These are phyloP conservation scores for Microctonus brassicae DNA, from an alignment of 2,888 invertebrate genomes.

Conservation along the genomic window DNA sequence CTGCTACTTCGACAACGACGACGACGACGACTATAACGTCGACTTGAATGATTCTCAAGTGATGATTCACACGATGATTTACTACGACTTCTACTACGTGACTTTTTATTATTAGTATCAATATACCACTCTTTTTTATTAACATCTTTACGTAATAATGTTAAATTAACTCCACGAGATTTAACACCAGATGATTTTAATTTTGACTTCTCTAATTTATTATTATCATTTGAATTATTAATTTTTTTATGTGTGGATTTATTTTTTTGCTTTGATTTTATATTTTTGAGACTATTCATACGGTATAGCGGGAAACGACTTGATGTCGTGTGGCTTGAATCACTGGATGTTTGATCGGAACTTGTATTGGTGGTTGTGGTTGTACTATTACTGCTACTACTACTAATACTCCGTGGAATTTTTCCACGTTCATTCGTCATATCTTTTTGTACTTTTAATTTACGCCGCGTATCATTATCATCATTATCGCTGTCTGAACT, in stretches of 20 bases:
- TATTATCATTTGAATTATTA: background rate
- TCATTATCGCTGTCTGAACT: constrained; percentile 18
- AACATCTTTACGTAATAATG: constrained; percentile 35
- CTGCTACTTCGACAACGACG: background rate
- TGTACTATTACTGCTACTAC: constrained; percentile 16
- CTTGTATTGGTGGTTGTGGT: constrained; percentile 25
- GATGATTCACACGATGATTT: constrained; percentile 16
- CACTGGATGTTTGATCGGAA: constrained; percentile 2
- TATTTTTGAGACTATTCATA: background rate
- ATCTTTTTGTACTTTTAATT: constrained; percentile 29
- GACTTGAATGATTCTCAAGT: background rate
- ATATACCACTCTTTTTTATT: constrained; percentile 42
- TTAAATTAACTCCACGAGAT: constrained; percentile 23
- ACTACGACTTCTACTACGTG: constrained; percentile 26
- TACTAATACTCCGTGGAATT: background rate
- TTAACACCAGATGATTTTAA: constrained; percentile 21
- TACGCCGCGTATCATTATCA: constrained; percentile 2
- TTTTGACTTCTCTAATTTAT: background rate
- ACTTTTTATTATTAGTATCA: constrained; percentile 18
- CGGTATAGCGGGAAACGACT: too few species aligned
- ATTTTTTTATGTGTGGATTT: constrained; percentile 25
- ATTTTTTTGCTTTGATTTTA: background rate
- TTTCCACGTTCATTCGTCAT: background rate
- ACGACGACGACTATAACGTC: background rate
- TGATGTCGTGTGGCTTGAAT: too few species aligned